Conservation (phyloP, 2,888 invertebrate species). For the Monopis laevigella region DNA sequence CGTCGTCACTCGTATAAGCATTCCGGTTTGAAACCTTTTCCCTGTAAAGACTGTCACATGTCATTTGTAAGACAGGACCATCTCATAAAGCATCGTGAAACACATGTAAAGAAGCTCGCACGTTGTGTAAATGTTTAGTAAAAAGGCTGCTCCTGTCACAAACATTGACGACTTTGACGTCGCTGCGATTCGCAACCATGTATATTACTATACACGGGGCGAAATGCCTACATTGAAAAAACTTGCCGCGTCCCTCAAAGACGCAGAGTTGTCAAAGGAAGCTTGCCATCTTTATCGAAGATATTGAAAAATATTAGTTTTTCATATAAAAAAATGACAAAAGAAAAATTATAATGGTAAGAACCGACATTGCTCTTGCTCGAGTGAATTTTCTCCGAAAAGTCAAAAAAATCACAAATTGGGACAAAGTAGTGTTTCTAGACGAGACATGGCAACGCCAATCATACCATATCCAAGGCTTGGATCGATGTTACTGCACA, state of each 20-base stretch:
- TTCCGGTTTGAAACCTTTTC: too few relatives aligned
- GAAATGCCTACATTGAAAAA: constrained; percentile 14
- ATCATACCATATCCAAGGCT: constrained; percentile 11
- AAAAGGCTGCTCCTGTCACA: background rate
- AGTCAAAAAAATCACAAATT: constrained; percentile 13
- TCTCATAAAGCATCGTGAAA: too few relatives aligned
- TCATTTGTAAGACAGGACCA: too few relatives aligned
- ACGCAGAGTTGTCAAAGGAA: constrained; percentile 11
- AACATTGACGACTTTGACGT: background rate
- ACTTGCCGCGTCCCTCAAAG: constrained; percentile 2
- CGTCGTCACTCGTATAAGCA: too few relatives aligned
- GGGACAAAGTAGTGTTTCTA: constrained; percentile 17
- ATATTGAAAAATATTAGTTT: constrained; percentile 17
- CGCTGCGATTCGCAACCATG: background rate
- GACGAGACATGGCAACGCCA: constrained; percentile 20
- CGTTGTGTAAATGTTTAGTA: too few relatives aligned
- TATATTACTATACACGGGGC: background rate
- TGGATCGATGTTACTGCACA: constrained; percentile 6
- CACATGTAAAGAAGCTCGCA: too few relatives aligned
- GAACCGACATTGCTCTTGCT: constrained; percentile 10
- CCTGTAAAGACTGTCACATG: too few relatives aligned
- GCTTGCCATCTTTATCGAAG: constrained; percentile 12
- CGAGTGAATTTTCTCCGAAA: constrained; percentile 10
- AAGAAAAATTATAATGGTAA: constrained; percentile 19
- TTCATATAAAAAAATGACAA: constrained; percentile 18